Conservation (phyloP, 2,888 invertebrate species). For the Exephanes ischioxanthus region DNA sequence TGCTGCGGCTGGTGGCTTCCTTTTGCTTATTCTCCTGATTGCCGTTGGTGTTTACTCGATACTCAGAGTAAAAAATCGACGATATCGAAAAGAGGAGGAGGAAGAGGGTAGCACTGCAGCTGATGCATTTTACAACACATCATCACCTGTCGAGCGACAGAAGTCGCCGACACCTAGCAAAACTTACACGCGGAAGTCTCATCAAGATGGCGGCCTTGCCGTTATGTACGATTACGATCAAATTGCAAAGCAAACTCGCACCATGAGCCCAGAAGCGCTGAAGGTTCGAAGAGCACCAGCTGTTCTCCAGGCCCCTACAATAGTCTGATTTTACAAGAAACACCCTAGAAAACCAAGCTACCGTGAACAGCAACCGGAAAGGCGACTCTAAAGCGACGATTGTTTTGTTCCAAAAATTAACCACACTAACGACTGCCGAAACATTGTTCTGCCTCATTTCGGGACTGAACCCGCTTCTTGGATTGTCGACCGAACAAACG, state of each 20-base stretch:
- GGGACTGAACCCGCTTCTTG: too few relatives aligned
- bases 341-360: too few relatives aligned
- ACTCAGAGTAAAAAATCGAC: slow-evolving; percentile 76
- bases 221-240: slow-evolving; percentile 83
- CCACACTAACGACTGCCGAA: too few relatives aligned
- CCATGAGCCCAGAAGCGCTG: slow-evolving; percentile 91
- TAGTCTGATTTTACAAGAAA: slow-evolving; percentile 87
- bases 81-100: slow-evolving; percentile 76
- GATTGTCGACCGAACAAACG: too few relatives aligned
- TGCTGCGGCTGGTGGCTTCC: slow-evolving; percentile 78
- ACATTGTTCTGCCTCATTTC: too few relatives aligned
- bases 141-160: slow-evolving; percentile 66
- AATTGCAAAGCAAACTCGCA: slow-evolving; percentile 79
- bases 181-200: slow-evolving; percentile 61
- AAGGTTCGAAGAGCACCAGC: slow-evolving; percentile 96
- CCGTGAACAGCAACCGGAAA: too few relatives aligned
- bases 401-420: too few relatives aligned
- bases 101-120: slow-evolving; percentile 83
- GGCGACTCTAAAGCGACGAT: too few relatives aligned
- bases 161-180: slow-evolving; percentile 57
- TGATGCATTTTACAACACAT: slow-evolving; percentile 79
- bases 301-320: slow-evolving; percentile 95
- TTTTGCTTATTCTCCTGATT: slow-evolving; percentile 78
- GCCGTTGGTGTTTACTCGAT: slow-evolving; percentile 79
- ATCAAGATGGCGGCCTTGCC: slow-evolving; percentile 78